A percentile compares a stretch with the other conserved stretches of the same genome.
phyloP scores from a whole-genome alignment of 1,140 invertebrate species.

The Eriosoma lanigerum region DNA sequence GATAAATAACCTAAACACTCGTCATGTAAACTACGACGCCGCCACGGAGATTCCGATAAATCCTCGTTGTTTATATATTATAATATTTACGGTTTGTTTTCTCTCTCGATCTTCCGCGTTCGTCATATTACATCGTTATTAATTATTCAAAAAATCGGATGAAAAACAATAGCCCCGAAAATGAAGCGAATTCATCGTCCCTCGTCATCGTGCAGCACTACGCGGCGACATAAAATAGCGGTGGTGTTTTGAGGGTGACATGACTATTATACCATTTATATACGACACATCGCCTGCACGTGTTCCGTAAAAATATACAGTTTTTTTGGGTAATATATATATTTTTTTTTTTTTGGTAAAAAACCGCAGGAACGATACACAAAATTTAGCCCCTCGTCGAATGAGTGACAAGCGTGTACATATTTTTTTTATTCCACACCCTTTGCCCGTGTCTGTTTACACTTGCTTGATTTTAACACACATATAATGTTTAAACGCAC shows the following conservation, averaged over 20 bases:
- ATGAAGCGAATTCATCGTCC: not conserved
- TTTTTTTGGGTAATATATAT: not conserved
- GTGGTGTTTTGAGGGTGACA: not conserved
- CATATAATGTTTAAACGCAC: not conserved
- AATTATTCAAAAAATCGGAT: no score
- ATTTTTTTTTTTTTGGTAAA: not conserved
- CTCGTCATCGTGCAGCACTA: not conserved
- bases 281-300: slow-evolving; percentile 18
- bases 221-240: no score
- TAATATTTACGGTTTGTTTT: no score
- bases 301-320: not conserved
- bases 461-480: slow-evolving; percentile 44
- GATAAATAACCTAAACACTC: slow-evolving; percentile 7
- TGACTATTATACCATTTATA: no score
- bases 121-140: no score
- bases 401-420: slow-evolving; percentile 41
- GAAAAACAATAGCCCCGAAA: slow-evolving; percentile 24
- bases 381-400: slow-evolving; percentile 9
- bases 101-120: no score
- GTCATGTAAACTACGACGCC: not conserved
- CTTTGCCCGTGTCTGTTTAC: slow-evolving; percentile 26
- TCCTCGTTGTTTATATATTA: slow-evolving; percentile 1
- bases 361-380: slow-evolving; percentile 26
- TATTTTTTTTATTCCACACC: not conserved
- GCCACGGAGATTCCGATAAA: slow-evolving; percentile 22